phyloP scores from a whole-genome alignment of 2,797 vertebrate species.

The Pachyuromys duprasi region DNA sequence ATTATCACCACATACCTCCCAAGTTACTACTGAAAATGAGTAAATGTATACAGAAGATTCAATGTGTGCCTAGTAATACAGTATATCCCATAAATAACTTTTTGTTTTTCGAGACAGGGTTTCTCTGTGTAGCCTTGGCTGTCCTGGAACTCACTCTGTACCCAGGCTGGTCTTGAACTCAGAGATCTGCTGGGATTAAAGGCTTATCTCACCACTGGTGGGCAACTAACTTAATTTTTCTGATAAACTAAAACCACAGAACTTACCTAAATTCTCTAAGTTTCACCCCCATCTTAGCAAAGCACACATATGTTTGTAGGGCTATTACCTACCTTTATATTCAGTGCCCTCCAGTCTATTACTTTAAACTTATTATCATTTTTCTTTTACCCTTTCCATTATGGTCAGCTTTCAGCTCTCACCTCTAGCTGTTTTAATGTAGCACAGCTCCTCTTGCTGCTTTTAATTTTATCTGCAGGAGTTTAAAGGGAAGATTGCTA shows the following conservation, averaged over 20 bases:
- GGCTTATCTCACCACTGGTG: no score
- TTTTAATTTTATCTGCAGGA: conserved; percentile 52
- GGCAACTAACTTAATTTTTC: conserved; percentile 37
- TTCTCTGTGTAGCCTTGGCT: no score
- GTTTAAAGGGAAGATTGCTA: conserved; percentile 52
- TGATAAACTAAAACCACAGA: conserved; percentile 47
- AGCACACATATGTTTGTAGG: not conserved
- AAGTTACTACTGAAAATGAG: conserved; percentile 62
- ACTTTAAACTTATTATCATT: conserved; percentile 54
- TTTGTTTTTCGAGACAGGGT: no score
- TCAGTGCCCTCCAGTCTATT: conserved; percentile 22
- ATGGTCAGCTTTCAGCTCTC: conserved; percentile 30
- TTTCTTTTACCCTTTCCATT: conserved; percentile 11
- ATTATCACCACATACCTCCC: conserved; percentile 41
- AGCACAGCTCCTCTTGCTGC: not conserved
- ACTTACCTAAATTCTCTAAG: not conserved
- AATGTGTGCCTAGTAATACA: conserved; percentile 7
- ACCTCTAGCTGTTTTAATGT: conserved; percentile 28
- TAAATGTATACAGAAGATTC: conserved; percentile 26
- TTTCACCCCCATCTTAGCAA: not conserved
- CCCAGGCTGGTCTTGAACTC: no score
- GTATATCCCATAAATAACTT: conserved; percentile 4
- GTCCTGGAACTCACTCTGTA: no score
- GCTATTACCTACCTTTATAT: not conserved
- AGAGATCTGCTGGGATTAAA: no score